Base-by-base conservation (phyloP, 1,140 invertebrate species). In the Saxidomus purpurata region DNA sequence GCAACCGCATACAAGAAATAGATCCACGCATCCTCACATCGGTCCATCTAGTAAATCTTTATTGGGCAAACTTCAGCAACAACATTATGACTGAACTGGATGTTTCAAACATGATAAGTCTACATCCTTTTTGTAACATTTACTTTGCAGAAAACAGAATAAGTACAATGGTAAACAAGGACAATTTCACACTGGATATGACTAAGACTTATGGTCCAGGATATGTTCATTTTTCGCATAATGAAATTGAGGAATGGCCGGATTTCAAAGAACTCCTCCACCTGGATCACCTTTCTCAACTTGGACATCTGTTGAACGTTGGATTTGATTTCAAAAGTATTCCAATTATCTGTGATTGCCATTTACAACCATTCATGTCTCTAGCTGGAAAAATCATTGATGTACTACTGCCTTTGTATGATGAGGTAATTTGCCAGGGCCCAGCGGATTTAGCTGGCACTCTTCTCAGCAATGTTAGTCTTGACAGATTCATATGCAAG, bases 181-280 rank as follows among this genome's bases (percentile, higher is more conserved):
- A 6, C 3, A 36, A 79, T 36, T 67, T 87, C 28, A 67, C 38
- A 31, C 59, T 87, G 38, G 76, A 87, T 19, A n/a, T n/a, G 43
- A 67, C 52, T 28, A 74, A 79, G 40, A 59, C 31, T 17, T 80
- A 79, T 52, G 71, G 85, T 47, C 76, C 85, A 34, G 85, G 85
- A 22, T 63, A 79, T 49, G 85, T 87, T 28, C 17, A 22, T 31
- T 19, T 80, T 0, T 67, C 28, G 22, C 49, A 31, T 17, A 87
- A 87, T 34, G 11, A 38, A 36, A 52, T 87, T 28, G n/a, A 34
- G 40, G 36, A 19, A 25, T 87, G 38, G n/a, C 85, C 85, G 2
- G 59, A 87, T n/a, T 80, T 87, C 36, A 52, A 49, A 52, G 40
- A 63, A 34, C 38, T 79, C 15, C 76, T 87, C 19, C 22, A 49